phyloP scores from a whole-genome alignment of 2,113 vertebrate species.

The Melanostigma gelatinosum region DNA sequence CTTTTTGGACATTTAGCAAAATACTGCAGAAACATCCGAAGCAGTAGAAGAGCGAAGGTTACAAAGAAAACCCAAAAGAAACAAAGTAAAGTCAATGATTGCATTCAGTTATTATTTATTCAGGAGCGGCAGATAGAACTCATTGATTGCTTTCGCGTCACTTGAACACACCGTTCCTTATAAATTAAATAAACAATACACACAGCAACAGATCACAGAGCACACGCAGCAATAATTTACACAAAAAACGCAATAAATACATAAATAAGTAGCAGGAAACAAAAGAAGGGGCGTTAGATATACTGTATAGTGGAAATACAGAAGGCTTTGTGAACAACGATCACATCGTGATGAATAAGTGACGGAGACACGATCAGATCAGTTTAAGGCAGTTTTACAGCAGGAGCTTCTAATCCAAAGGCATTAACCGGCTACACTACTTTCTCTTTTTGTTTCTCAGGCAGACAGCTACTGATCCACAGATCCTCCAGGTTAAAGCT shows the following conservation, averaged over 20 bases:
- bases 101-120: slow-evolving; percentile 82
- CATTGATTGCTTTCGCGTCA: slow-evolving; percentile 73
- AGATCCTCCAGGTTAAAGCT: slow-evolving; percentile 92
- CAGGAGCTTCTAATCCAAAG: slow-evolving; percentile 87
- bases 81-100: slow-evolving; percentile 82
- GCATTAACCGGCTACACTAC: slow-evolving; percentile 91
- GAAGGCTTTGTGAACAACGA: slow-evolving; percentile 78
- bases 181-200: slow-evolving; percentile 78
- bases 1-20: slow-evolving; percentile 96
- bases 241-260: slow-evolving; percentile 84
- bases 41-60: slow-evolving; percentile 90
- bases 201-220: slow-evolving; percentile 76
- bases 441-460: slow-evolving; percentile 72
- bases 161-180: slow-evolving; percentile 48
- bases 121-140: slow-evolving; percentile 77
- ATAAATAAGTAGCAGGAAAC: slow-evolving; percentile 92
- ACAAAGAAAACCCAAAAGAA: slow-evolving; percentile 86
- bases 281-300: slow-evolving; percentile 76
- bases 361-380: slow-evolving; percentile 71
- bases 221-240: slow-evolving; percentile 86
- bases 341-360: slow-evolving; percentile 75
- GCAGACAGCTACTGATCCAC: slow-evolving; percentile 85
- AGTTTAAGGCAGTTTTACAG: slow-evolving; percentile 88
- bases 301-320: slow-evolving; percentile 68
- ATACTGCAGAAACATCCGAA: slow-evolving; percentile 94